phyloP scores from a whole-genome alignment of 1,140 invertebrate genomes.

The Meteorus sp. region DNA sequence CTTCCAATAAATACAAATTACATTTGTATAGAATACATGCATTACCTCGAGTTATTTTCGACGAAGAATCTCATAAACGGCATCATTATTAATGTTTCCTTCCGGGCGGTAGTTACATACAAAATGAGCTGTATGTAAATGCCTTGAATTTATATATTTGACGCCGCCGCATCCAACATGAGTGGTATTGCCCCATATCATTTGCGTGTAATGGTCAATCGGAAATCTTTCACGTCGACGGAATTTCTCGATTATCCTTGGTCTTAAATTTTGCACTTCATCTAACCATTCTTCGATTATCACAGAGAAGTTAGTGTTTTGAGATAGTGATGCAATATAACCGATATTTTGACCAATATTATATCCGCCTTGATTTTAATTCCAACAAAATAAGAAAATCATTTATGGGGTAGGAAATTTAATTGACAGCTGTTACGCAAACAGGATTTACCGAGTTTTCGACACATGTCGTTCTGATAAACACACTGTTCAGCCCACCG shows the following conservation, averaged over 20 bases:
- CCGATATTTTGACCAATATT: slow-evolving; percentile 34
- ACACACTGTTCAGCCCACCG: slow-evolving; percentile 66
- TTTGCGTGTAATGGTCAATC: slow-evolving; percentile 1
- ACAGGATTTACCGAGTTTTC: slow-evolving; percentile 55
- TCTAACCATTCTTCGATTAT: background rate
- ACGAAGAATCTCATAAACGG: background rate
- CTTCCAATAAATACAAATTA: too few relatives aligned
- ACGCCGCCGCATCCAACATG: slow-evolving; percentile 6
- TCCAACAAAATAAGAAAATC: background rate
- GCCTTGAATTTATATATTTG: background rate
- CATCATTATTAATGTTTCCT: background rate
- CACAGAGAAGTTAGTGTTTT: background rate
- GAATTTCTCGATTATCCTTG: background rate
- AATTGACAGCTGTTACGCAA: too few relatives aligned
- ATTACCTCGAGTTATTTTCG: too few relatives aligned
- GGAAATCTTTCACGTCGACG: background rate
- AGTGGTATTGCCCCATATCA: background rate
- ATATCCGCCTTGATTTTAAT: slow-evolving; percentile 4
- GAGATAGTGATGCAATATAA: background rate
- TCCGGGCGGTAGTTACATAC: slow-evolving; percentile 6
- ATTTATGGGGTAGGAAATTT: too few relatives aligned
- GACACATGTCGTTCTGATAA: slow-evolving; percentile 59
- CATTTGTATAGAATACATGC: too few relatives aligned
- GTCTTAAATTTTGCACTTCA: background rate
- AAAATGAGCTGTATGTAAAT: background rate